Evolutionary conservation across 2,888 invertebrate genomes (phyloP).

Genomic region (Enoplolaimus lenunculus): DNA sequence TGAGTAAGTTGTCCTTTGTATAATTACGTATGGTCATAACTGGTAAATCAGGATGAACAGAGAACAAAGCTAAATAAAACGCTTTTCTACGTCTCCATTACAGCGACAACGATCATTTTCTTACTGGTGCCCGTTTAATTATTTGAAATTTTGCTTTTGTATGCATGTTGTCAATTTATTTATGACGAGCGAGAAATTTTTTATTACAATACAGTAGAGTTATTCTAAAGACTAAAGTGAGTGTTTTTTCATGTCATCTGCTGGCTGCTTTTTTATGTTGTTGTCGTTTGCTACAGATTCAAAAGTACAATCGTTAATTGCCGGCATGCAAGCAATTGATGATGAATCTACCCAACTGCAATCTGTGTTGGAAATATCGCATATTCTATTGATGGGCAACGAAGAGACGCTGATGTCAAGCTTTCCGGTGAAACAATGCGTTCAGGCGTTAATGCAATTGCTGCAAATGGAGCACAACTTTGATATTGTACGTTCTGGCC

Average conservation of each 20-base stretch:
- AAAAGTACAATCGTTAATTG: conserved; percentile 79
- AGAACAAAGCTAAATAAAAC: too few species aligned
- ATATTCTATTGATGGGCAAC: conserved; percentile 94
- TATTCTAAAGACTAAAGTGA: neutral
- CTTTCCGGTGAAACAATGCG: conserved; percentile 94
- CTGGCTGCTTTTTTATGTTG: conserved; percentile 5
- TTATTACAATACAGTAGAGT: too few species aligned
- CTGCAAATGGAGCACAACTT: conserved; percentile 95
- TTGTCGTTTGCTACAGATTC: conserved; percentile 43
- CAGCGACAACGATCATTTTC: too few species aligned
- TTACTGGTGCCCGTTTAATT: too few species aligned
- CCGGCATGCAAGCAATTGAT: conserved; percentile 76
- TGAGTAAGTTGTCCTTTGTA: too few species aligned
- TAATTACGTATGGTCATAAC: too few species aligned
- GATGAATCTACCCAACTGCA: conserved; percentile 62
- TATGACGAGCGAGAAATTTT: too few species aligned
- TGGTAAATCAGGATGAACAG: too few species aligned
- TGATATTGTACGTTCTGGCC: conserved; percentile 60
- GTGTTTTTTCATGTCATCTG: neutral
- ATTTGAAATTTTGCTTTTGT: too few species aligned
- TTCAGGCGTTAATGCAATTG: conserved; percentile 77
- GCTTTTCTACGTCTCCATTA: too few species aligned
- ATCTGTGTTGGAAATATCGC: conserved; percentile 94
- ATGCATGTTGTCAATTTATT: too few species aligned
- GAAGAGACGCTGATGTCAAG: conserved; percentile 83